Conservation (phyloP, 1,140 invertebrate genomes). For the Lordiphosa mommai region DNA sequence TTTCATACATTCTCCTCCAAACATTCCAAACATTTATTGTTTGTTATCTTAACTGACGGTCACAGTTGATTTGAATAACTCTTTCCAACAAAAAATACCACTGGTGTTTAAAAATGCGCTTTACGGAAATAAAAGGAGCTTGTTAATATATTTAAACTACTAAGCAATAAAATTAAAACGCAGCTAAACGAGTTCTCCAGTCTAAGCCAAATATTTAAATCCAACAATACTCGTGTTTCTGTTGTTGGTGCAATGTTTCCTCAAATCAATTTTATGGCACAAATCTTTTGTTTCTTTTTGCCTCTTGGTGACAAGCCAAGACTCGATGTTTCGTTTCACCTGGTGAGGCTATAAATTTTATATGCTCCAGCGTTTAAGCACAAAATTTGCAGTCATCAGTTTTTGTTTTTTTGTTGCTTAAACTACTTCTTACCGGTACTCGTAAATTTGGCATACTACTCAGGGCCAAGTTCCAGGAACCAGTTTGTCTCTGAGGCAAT, state of each 20-base stretch:
- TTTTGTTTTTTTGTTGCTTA: background rate
- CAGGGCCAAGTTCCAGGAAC: slow-evolving; percentile 2
- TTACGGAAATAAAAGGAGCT: background rate
- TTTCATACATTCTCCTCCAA: no score
- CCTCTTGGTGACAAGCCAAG: slow-evolving; percentile 1
- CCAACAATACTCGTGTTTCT: background rate
- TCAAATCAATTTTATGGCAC: slow-evolving; percentile 3
- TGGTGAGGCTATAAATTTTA: background rate
- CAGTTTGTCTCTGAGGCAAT: background rate
- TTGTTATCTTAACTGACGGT: no score
- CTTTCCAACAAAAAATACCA: no score
- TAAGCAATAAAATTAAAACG: background rate
- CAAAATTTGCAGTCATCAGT: no score
- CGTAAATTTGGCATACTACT: slow-evolving; percentile 1
- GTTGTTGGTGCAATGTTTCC: slow-evolving; percentile 3
- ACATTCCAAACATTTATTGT: no score
- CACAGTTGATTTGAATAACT: no score
- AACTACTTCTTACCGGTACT: slow-evolving; percentile 8
- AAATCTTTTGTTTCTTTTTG: slow-evolving; percentile 5
- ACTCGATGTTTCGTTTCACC: background rate
- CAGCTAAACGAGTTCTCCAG: slow-evolving; percentile 4
- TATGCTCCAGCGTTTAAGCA: slow-evolving; percentile 2
- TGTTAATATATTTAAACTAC: no score
- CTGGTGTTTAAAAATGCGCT: no score
- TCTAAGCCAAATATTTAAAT: background rate